These are phyloP conservation scores for Patagioenas fasciata DNA, from an alignment of 2,113 vertebrate genomes.

Conservation along the genomic window DNA sequence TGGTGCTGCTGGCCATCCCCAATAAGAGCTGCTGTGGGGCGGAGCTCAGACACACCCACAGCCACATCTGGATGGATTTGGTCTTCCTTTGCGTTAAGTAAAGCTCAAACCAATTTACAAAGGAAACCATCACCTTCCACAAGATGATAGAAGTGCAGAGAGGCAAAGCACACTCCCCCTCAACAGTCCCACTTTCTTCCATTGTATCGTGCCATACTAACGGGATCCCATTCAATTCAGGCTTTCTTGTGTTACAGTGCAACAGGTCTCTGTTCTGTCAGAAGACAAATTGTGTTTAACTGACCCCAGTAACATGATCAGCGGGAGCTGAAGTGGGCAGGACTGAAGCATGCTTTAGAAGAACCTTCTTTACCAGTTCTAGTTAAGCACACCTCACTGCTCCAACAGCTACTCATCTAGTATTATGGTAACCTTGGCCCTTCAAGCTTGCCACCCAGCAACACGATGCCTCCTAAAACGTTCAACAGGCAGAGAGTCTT, in stretches of 20 bases:
- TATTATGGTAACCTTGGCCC: not conserved
- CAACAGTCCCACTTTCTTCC: not conserved
- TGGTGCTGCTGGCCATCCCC: not conserved
- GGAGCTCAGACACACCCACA: not conserved
- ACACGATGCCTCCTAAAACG: fast-evolving
- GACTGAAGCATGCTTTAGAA: not conserved
- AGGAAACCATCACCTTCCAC: not conserved
- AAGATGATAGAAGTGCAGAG: not conserved
- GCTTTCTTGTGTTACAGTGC: not conserved
- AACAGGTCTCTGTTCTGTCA: not conserved
- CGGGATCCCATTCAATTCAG: not conserved
- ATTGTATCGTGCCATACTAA: not conserved
- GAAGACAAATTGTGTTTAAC: not conserved
- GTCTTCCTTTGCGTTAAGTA: not conserved
- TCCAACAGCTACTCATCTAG: not conserved
- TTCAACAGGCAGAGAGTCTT: not conserved
- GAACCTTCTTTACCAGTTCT: not conserved
- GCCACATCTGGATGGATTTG: not conserved
- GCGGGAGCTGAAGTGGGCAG: not conserved
- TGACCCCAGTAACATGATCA: not conserved
- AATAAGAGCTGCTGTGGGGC: not conserved
- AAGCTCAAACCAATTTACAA: not conserved
- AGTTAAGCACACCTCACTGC: not conserved
- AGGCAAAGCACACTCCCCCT: not conserved
- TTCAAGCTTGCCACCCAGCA: not conserved